Base-by-base conservation (phyloP, 2,797 vertebrate species). In the Characodon lateralis region DNA sequence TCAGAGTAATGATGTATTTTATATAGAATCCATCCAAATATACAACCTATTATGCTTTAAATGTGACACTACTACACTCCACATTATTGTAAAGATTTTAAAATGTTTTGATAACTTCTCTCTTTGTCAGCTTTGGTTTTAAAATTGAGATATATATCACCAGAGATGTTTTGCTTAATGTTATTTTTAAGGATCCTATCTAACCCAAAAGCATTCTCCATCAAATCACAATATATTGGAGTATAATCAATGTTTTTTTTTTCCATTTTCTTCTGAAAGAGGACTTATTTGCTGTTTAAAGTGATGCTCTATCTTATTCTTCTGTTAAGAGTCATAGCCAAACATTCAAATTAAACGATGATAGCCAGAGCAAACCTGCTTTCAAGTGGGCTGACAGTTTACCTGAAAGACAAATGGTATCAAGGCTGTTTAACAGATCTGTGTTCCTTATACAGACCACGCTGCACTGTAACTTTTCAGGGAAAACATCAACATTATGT, bases 361-460 rank as follows among this genome's bases (percentile, higher is more conserved):
- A 43, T 79, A 73, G 71, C n/a, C 71, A 72, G 48, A 79, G 55
- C 46, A 22, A 2, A 71, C 56, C 63, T 50, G 74, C 59, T 56
- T 84, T 75, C 0, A 24, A 81, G 70, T 18, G n/a, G 18, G 80
- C 71, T 0, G 53, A 68, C 78, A 48, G 68, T 39, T 58, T 78
- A 78, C 71, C 80, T 81, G 78, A 79, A 31, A 56, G 78, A 72
- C 74, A 61, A 79, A 76, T 71, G 76, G 50, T 53, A 80, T 74
- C 77, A 74, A 86, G 85, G 80, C 85, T 76, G 79, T 61, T 80
- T 85, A 85, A 84, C 78, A 83, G 71, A 85, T 89, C 76, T 83
- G 66, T 85, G 87, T 85, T 91, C 80, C 90, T 91, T 87, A 91
- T 89, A 91, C 86, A 90, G 85, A 85, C 86, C 86, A 79, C n/a